phyloP scores from a whole-genome alignment of 2,113 vertebrate species.

The Oncorhynchus keta region DNA sequence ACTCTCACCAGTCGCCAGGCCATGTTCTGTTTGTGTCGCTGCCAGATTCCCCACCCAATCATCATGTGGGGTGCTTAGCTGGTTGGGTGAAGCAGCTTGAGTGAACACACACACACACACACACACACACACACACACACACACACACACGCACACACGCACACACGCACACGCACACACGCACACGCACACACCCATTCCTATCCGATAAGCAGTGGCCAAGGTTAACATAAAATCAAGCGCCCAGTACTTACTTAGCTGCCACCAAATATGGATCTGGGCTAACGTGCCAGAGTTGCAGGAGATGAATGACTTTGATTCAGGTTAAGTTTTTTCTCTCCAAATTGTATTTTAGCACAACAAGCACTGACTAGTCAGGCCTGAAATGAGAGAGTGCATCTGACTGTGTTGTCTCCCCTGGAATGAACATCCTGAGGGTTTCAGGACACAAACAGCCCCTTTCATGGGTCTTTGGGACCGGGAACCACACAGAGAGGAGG shows the following conservation, averaged over 20 bases:
- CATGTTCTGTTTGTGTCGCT: slow-evolving; percentile 13
- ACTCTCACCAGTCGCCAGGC: neutral
- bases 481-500: slow-evolving; percentile 21
- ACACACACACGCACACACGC: slow-evolving; percentile 6
- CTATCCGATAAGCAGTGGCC: slow-evolving; percentile 33
- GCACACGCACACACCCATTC: slow-evolving; percentile 22
- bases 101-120: slow-evolving; percentile 18
- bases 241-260: neutral
- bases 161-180: too few species aligned
- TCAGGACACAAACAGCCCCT: slow-evolving; percentile 57
- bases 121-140: too few species aligned
- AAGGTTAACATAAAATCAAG: slow-evolving; percentile 37
- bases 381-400: slow-evolving; percentile 53
- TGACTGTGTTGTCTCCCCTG: slow-evolving; percentile 47
- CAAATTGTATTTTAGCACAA: slow-evolving; percentile 21
- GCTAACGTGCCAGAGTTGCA: slow-evolving; percentile 19
- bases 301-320: slow-evolving; percentile 42
- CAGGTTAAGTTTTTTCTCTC: slow-evolving; percentile 11
- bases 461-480: slow-evolving; percentile 50
- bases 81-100: slow-evolving; percentile 33
- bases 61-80: slow-evolving; percentile 44
- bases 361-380: slow-evolving; percentile 8
- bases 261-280: slow-evolving; percentile 16
- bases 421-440: slow-evolving; percentile 48
- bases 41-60: slow-evolving; percentile 55